A percentile compares a stretch with the other conserved stretches of the same genome.
phyloP scores from a whole-genome alignment of 2,888 invertebrate species.

The Rhyacophila evoluta region DNA sequence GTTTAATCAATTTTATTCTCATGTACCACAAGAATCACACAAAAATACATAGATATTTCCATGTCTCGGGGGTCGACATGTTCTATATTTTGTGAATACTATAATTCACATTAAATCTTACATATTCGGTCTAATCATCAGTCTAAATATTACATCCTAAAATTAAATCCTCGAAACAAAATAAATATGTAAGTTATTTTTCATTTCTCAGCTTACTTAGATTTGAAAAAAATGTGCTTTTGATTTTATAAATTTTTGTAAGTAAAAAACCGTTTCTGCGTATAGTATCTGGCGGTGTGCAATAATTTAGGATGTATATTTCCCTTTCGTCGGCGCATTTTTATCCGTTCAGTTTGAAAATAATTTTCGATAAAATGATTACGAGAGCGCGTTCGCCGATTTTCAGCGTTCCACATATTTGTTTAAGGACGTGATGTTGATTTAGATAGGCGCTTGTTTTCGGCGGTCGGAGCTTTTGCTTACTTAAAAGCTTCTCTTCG shows the following conservation, averaged over 20 bases:
- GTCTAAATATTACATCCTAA: no score
- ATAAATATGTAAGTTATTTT: no score
- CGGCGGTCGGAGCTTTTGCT: slow-evolving; percentile 25
- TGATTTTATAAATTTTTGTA: not conserved
- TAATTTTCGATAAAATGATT: slow-evolving; percentile 42
- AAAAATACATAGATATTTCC: no score
- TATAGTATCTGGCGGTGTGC: not conserved
- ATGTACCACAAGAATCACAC: no score
- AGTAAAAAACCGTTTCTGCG: not conserved
- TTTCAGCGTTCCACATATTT: slow-evolving; percentile 46
- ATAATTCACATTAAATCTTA: no score
- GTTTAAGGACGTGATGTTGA: slow-evolving; percentile 50
- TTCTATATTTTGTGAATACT: no score
- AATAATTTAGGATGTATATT: not conserved
- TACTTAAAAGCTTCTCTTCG: slow-evolving; percentile 3
- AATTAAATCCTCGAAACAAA: no score
- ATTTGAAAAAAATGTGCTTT: not conserved
- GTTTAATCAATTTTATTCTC: no score
- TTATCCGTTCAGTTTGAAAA: slow-evolving; percentile 3
- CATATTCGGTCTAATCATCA: no score
- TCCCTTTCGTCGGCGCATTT: slow-evolving; percentile 6
- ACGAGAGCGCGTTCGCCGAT: slow-evolving; percentile 27
- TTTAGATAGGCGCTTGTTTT: slow-evolving; percentile 32
- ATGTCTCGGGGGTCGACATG: no score
- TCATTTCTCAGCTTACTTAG: no score